Base-by-base conservation (phyloP, 2,888 invertebrate genomes). In the Drosophila paracracens region DNA sequence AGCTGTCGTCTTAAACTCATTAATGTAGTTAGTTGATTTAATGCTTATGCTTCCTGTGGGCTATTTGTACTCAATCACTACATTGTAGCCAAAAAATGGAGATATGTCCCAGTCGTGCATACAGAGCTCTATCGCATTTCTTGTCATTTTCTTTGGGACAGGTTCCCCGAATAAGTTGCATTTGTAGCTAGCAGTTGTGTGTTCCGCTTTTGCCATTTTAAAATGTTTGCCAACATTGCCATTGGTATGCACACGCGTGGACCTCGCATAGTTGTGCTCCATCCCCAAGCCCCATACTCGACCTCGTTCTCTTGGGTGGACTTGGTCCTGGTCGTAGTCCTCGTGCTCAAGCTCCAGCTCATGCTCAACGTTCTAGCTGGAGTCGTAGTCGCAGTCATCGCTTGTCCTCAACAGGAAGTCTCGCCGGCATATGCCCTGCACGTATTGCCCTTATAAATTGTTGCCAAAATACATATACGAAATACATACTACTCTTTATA, bases 181-280 rank as follows among this genome's bases (percentile, higher is more conserved):
- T 79, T 79, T 71, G 76, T 80, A 76, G 81, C 76, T 68, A 68
- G 64, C 68, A 81, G 75, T 81, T 83, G 71, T 64, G 62, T 81
- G 73, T 74, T 89, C 70, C 71, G 74, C 16, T 66, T 74, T 74
- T 65, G 54, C 69, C 72, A 73, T 74, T 71, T 60, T 66, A 62
- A 88, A 88, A 90, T 90, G 87, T 81, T 87, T 87, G 87, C 83
- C 67, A 81, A 81, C 90, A 88, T 85, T 89, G 79, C 70, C 81
- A 86, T 90, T 90, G 89, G 90, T 90, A 87, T 87, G 87, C 90
- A 88, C 89, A 83, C 89, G 83, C 88, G 86, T 86, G 81, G 89
- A 86, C 87, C 72, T 90, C 83, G 67, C 83, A 90, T 86, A 90
- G 85, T 90, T 85, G 73, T 86, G 82, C 77, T 63, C 40, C 5